Percentiles rank a stretch among this genome's conserved stretches.
phyloP scores from a whole-genome alignment of 2,888 invertebrate species.

The Bombyx huttoni region DNA sequence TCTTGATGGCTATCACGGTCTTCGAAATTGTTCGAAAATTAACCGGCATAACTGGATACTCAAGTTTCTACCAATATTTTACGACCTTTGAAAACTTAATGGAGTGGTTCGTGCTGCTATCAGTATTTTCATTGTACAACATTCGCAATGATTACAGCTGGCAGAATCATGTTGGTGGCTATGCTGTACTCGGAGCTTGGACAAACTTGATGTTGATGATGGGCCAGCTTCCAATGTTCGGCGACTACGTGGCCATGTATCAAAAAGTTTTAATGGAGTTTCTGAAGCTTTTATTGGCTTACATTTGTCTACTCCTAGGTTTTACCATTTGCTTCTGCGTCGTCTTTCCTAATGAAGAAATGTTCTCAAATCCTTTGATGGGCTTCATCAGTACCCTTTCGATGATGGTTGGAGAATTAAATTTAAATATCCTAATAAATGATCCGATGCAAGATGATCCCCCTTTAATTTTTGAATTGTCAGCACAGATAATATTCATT shows the following conservation, averaged over 20 bases:
- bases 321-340: constrained; percentile 91
- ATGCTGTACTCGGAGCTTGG: constrained; percentile 89
- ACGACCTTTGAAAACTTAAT: constrained; percentile 87
- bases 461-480: constrained; percentile 80
- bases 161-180: constrained; percentile 90
- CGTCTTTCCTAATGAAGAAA: constrained; percentile 85
- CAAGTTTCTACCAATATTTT: constrained; percentile 83
- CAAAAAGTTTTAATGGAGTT: constrained; percentile 89
- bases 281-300: constrained; percentile 84
- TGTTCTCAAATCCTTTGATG: constrained; percentile 86
- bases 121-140: constrained; percentile 86
- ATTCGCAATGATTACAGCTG: constrained; percentile 84
- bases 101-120: constrained; percentile 88
- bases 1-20: constrained; percentile 81
- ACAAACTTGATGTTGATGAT: constrained; percentile 91
- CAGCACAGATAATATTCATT: constrained; percentile 85
- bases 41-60: constrained; percentile 85
- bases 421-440: constrained; percentile 81
- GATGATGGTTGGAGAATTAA: constrained; percentile 91
- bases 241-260: constrained; percentile 93
- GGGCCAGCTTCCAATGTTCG: constrained; percentile 89
- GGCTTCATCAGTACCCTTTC: constrained; percentile 87
- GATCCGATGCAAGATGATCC: constrained; percentile 79
- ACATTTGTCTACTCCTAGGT: constrained; percentile 85
- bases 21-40: constrained; percentile 85